Percentiles rank a stretch among this genome's conserved stretches.
phyloP scores from a whole-genome alignment of 2,797 vertebrate genomes.

The Hipposideros larvatus region DNA sequence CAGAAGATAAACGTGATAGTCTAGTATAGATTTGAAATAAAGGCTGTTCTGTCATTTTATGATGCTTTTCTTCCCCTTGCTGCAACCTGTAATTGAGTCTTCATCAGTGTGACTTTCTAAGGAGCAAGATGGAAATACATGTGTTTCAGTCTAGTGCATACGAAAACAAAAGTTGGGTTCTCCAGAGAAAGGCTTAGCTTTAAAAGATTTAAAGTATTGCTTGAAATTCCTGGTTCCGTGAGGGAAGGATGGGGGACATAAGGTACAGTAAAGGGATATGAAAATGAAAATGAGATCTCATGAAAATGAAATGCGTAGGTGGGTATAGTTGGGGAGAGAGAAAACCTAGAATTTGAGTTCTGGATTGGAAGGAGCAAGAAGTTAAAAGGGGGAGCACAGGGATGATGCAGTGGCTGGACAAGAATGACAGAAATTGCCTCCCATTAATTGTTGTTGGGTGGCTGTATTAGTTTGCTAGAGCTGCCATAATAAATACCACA shows the following conservation, averaged over 20 bases:
- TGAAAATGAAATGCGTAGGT: not conserved
- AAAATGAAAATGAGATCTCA: not conserved
- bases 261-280: not conserved
- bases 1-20: constrained; percentile 71
- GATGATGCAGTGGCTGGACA: not conserved
- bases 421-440: not conserved
- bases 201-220: constrained; percentile 7
- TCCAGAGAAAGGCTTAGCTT: not conserved
- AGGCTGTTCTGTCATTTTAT: constrained; percentile 2
- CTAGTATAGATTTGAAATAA: constrained; percentile 39
- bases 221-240: constrained; percentile 16
- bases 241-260: not conserved
- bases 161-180: constrained; percentile 30
- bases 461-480: not conserved
- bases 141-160: not conserved
- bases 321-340: not conserved
- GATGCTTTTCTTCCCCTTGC: not conserved
- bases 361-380: not conserved
- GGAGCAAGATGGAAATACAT: not conserved
- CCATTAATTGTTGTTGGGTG: not conserved
- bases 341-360: not conserved
- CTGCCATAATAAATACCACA: not conserved
- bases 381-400: not conserved
- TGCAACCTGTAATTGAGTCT: constrained; percentile 2
- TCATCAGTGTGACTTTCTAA: not conserved